These are phyloP conservation scores for Macheiramphus alcinus DNA, from an alignment of 2,113 vertebrate genomes.

Conservation along the genomic window DNA sequence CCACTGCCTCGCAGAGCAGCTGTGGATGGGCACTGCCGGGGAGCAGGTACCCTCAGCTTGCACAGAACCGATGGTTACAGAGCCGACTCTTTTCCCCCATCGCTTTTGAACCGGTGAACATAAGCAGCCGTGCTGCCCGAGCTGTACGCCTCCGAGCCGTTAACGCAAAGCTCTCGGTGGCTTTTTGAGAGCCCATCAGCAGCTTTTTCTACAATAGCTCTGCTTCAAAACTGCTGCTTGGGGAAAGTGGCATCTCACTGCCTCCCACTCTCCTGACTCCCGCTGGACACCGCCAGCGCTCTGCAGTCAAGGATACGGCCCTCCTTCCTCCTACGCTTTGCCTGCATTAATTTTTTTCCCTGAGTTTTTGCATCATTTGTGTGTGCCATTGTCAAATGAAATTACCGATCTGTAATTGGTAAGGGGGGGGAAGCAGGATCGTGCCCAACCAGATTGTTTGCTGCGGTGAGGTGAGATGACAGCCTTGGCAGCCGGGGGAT, in stretches of 20 bases:
- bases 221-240: neutral
- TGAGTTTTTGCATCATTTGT: neutral
- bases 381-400: neutral
- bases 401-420: neutral
- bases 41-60: neutral
- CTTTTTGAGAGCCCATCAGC: neutral
- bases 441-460: neutral
- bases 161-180: neutral
- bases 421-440: neutral
- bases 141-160: rapidly evolving
- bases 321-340: neutral
- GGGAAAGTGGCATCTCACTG: neutral
- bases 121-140: neutral
- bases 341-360: neutral
- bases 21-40: neutral
- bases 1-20: neutral
- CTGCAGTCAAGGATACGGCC: neutral
- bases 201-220: neutral
- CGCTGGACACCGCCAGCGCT: neutral
- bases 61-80: neutral
- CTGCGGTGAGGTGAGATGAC: neutral
- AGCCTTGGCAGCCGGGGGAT: rapidly evolving
- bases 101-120: neutral
- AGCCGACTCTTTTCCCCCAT: neutral
- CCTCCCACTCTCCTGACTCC: neutral